Conservation (phyloP, 2,888 invertebrate genomes). For the Dascillus cervinus region DNA sequence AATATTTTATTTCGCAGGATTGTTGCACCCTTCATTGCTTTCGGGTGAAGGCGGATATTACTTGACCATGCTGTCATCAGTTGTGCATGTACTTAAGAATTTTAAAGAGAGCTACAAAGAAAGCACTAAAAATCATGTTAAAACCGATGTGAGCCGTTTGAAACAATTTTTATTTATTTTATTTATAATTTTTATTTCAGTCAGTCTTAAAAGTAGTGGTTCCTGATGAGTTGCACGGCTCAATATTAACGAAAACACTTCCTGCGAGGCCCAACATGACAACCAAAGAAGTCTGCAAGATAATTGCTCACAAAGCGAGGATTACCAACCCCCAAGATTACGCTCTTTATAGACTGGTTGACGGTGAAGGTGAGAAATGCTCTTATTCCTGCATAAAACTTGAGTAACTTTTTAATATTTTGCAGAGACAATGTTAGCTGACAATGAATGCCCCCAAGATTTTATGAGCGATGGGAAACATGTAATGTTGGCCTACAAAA, state of each 20-base stretch:
- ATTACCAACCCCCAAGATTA: constrained; percentile 97
- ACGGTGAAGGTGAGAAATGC: constrained; percentile 90
- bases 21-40: constrained; percentile 82
- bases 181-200: constrained; percentile 26
- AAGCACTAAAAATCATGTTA: constrained; percentile 32
- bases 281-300: constrained; percentile 86
- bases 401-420: constrained; percentile 25
- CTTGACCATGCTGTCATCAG: constrained; percentile 86
- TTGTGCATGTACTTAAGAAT: constrained; percentile 80
- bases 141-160: constrained; percentile 37
- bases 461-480: constrained; percentile 73
- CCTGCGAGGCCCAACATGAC: constrained; percentile 92
- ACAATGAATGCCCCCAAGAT: constrained; percentile 86
- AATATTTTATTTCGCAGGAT: constrained; percentile 34
- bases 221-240: constrained; percentile 90
- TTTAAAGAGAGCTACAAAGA: constrained; percentile 39
- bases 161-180: constrained; percentile 4
- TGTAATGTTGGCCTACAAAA: constrained; percentile 89
- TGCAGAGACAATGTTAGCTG: constrained; percentile 81
- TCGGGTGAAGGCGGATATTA: constrained; percentile 94
- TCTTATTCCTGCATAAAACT: background rate
- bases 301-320: constrained; percentile 89
- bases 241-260: constrained; percentile 82
- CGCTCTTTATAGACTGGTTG: constrained; percentile 81
- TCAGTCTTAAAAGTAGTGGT: constrained; percentile 84